Conservation (phyloP, 1,140 invertebrate genomes). For the Drosophila oshimai region DNA sequence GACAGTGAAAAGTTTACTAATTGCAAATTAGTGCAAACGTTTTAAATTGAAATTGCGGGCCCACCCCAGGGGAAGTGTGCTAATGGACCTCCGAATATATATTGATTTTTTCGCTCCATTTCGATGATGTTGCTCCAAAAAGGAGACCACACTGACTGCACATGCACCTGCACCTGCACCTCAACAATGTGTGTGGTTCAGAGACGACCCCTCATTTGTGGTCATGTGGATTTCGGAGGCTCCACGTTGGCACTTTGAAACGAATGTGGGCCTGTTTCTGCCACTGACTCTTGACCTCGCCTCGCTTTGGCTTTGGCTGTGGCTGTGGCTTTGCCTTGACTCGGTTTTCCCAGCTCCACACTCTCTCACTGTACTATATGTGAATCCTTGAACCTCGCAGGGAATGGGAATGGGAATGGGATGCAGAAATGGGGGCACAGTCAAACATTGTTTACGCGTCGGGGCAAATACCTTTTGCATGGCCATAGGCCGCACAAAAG, state of each 20-base stretch:
- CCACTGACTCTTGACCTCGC: slow-evolving; percentile 45
- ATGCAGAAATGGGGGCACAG: not conserved
- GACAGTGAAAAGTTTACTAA: slow-evolving; percentile 32
- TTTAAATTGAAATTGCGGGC: slow-evolving; percentile 37
- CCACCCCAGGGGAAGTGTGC: not conserved
- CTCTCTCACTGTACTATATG: too few relatives aligned
- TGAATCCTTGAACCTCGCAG: slow-evolving; percentile 58
- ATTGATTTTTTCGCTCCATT: slow-evolving; percentile 33
- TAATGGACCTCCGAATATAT: slow-evolving; percentile 29
- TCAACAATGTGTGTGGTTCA: too few relatives aligned
- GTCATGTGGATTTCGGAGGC: not conserved
- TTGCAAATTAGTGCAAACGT: slow-evolving; percentile 58
- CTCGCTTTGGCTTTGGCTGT: too few relatives aligned
- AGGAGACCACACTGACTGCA: too few relatives aligned
- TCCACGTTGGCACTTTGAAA: not conserved
- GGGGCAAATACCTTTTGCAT: slow-evolving; percentile 31
- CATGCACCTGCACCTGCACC: too few relatives aligned
- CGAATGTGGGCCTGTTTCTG: not conserved
- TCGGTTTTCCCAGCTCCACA: slow-evolving; percentile 23
- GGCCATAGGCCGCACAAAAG: slow-evolving; percentile 23
- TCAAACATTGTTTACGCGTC: slow-evolving; percentile 58
- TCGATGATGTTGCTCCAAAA: slow-evolving; percentile 1
- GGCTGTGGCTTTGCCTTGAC: slow-evolving; percentile 51
- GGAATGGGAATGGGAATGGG: not conserved
- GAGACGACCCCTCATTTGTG: too few relatives aligned